These are phyloP conservation scores for Chinchilla lanigera DNA, from an alignment of 2,113 vertebrate species.

Conservation along the genomic window DNA sequence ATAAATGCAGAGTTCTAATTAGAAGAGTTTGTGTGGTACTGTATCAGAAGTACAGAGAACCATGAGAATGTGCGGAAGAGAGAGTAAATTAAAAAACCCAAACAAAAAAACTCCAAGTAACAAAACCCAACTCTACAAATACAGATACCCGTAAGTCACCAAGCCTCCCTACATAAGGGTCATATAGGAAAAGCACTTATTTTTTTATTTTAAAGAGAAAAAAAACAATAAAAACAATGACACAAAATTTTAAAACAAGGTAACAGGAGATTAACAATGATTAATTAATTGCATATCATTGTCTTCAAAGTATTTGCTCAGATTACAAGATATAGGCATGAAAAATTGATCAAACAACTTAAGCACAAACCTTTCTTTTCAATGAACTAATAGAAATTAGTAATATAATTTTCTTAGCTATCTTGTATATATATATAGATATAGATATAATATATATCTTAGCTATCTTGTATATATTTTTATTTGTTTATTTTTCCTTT, in stretches of 20 bases:
- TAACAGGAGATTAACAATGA: background rate
- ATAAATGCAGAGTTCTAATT: background rate
- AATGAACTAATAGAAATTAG: background rate
- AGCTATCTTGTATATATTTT: background rate
- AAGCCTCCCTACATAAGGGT: too few species aligned
- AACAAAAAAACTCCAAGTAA: background rate
- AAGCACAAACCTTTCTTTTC: background rate
- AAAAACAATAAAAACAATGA: background rate
- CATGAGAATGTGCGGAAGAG: background rate
- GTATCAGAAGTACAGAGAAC: background rate
- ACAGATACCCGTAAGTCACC: background rate
- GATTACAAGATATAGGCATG: background rate
- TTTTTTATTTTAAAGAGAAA: background rate
- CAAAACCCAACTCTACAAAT: background rate
- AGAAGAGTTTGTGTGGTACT: background rate
- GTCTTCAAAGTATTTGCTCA: background rate
- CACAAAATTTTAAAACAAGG: background rate
- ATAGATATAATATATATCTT: background rate
- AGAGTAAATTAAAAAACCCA: background rate
- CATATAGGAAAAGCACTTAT: background rate
- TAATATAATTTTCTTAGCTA: background rate
- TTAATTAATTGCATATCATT: background rate
- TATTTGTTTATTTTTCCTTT: too few species aligned
- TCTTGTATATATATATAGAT: background rate
- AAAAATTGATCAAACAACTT: background rate